A percentile compares a stretch with the other conserved stretches of the same genome.
These are phyloP conservation scores for Rafetus swinhoei DNA, from an alignment of 2,113 vertebrate species.

Conservation along the genomic window DNA sequence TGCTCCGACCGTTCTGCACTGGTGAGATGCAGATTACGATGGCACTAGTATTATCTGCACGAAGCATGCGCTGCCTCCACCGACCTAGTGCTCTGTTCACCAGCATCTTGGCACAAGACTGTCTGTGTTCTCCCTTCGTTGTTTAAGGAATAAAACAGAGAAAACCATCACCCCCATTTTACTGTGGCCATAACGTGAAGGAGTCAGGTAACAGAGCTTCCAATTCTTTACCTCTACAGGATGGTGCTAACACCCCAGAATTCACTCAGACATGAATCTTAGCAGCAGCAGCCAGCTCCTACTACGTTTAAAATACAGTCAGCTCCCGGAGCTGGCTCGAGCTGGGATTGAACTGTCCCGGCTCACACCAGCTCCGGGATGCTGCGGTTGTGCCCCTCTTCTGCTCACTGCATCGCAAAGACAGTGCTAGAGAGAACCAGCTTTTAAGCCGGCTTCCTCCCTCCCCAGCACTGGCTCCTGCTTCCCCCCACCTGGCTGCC, in stretches of 20 bases:
- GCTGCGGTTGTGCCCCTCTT: too few relatives aligned
- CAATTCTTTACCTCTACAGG: rapidly evolving
- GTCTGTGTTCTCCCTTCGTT: conserved; percentile 87
- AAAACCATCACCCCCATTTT: neutral
- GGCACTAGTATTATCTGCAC: conserved; percentile 97
- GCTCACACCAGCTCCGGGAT: too few relatives aligned
- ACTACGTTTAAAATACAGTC: too few relatives aligned
- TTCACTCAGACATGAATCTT: neutral
- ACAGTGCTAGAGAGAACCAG: too few relatives aligned
- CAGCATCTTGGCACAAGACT: conserved; percentile 91
- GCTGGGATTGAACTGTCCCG: too few relatives aligned
- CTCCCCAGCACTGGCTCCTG: too few relatives aligned
- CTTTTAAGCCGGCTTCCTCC: too few relatives aligned
- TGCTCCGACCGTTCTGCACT: conserved; percentile 69
- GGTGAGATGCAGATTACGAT: conserved; percentile 93
- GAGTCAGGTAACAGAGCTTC: neutral
- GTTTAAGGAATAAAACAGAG: neutral
- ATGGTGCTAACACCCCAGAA: rapidly evolving
- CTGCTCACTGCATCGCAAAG: too few relatives aligned
- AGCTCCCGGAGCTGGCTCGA: too few relatives aligned
- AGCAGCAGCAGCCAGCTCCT: neutral
- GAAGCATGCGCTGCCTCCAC: conserved; percentile 96
- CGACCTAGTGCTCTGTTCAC: conserved; percentile 91
- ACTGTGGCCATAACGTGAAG: neutral
- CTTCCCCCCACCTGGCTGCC: too few relatives aligned